A percentile compares a stretch with the other conserved stretches of the same genome.
phyloP scores from a whole-genome alignment of 2,797 vertebrate genomes.

The Lacerta bilineata region DNA sequence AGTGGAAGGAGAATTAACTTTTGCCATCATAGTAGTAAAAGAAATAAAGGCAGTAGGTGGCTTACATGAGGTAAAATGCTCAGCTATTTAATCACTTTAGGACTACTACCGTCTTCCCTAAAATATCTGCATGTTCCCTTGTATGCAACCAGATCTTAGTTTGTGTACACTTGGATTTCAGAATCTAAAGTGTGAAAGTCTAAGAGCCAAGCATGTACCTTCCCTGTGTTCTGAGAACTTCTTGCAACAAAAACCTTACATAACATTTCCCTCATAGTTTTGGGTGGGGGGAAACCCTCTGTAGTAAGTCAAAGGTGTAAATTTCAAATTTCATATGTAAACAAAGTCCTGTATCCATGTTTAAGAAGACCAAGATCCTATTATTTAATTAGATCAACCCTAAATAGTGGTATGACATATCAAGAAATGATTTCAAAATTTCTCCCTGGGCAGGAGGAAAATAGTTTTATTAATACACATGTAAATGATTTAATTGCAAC shows the following conservation, averaged over 20 bases:
- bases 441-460: too few relatives aligned
- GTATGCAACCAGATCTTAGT: too few relatives aligned
- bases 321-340: neutral
- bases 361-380: neutral
- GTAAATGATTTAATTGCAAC: too few relatives aligned
- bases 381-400: neutral
- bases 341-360: too few relatives aligned
- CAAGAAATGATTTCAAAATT: neutral
- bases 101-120: too few relatives aligned
- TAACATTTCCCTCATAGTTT: too few relatives aligned
- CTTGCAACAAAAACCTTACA: neutral
- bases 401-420: neutral
- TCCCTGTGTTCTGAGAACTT: neutral
- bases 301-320: neutral
- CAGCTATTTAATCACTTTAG: neutral
- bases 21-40: too few relatives aligned
- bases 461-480: neutral
- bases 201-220: neutral
- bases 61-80: neutral
- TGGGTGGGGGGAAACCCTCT: too few relatives aligned
- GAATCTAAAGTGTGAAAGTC: too few relatives aligned
- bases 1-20: too few relatives aligned
- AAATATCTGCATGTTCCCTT: too few relatives aligned
- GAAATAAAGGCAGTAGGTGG: neutral
- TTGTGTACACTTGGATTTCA: too few relatives aligned